Evolutionary conservation across 2,113 vertebrate genomes (phyloP).

Genomic region (Chauna torquata): DNA sequence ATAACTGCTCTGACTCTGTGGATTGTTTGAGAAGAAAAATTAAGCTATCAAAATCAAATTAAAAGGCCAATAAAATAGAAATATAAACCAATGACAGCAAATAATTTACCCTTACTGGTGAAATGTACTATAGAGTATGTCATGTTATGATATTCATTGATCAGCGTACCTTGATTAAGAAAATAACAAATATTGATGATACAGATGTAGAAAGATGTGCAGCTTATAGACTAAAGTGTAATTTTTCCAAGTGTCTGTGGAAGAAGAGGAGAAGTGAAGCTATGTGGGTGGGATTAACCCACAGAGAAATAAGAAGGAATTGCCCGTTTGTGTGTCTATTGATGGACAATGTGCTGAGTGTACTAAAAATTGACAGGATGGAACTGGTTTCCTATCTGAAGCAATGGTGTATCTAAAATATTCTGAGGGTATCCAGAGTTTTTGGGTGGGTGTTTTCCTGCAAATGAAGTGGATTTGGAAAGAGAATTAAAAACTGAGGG

Average conservation of each 20-base stretch:
- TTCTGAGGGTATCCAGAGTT: background rate
- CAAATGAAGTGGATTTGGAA: background rate
- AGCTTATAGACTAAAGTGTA: background rate
- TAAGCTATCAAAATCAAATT: constrained; percentile 49
- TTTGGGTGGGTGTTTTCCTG: background rate
- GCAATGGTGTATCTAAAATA: background rate
- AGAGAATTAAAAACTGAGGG: background rate
- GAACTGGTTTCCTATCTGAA: background rate
- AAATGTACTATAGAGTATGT: background rate
- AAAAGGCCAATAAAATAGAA: constrained; percentile 56
- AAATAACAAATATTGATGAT: constrained; percentile 10
- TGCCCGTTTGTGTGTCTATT: background rate
- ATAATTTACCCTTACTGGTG: background rate
- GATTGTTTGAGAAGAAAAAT: constrained; percentile 46
- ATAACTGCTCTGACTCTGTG: background rate
- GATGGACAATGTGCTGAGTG: background rate
- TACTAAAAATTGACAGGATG: background rate
- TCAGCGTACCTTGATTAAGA: background rate
- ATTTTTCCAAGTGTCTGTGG: background rate
- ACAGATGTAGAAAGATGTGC: background rate
- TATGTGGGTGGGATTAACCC: background rate
- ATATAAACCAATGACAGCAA: constrained; percentile 32
- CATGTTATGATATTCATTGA: background rate
- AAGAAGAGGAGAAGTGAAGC: background rate
- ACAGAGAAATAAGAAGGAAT: background rate